Evolutionary conservation across 2,113 vertebrate species (phyloP).

Genomic region (Centropus unirufus): DNA sequence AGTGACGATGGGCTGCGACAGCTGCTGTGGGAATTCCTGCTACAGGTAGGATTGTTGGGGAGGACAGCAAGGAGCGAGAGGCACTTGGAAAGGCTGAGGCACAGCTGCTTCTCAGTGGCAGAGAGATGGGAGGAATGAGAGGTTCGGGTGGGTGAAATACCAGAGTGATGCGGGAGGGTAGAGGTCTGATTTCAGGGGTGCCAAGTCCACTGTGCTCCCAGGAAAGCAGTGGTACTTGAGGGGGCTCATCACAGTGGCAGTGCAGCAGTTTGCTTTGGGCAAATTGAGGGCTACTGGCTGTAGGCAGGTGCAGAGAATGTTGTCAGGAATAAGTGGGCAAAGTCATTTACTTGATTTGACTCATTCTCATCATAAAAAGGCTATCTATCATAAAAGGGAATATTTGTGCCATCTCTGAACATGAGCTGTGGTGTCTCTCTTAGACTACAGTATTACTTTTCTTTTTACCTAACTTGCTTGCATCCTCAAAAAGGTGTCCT

Average conservation of each 20-base stretch:
- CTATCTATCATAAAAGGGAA: neutral
- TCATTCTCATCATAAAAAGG: neutral
- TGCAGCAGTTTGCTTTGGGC: neutral
- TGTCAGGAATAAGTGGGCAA: neutral
- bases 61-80: neutral
- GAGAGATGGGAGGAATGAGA: neutral
- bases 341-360: neutral
- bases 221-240: neutral
- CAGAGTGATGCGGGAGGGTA: neutral
- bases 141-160: neutral
- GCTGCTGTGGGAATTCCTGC: conserved; percentile 25
- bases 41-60: conserved; percentile 15
- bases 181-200: neutral
- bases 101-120: fast-evolving
- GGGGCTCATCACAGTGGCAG: neutral
- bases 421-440: neutral
- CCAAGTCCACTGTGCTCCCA: neutral
- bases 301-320: neutral
- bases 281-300: neutral
- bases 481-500: neutral
- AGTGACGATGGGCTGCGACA: neutral
- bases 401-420: neutral
- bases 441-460: neutral
- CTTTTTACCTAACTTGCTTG: neutral
- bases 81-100: neutral